Conservation (phyloP, 2,888 invertebrate genomes). For the Malthinus flaveolus region DNA sequence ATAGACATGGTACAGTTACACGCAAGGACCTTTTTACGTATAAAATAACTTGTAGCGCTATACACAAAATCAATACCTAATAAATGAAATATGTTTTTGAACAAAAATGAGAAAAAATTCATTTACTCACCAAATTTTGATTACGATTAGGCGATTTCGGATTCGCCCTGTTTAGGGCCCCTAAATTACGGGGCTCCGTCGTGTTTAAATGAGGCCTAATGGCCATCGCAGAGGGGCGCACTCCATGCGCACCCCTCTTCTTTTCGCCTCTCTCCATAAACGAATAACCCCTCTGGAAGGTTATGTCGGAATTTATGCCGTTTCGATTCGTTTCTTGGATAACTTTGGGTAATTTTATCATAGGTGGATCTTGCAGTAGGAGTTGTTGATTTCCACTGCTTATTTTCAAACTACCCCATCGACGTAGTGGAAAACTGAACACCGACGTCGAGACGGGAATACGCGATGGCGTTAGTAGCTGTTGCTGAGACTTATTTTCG, state of each 20-base stretch:
- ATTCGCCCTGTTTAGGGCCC: conserved; percentile 46
- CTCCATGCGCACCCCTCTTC: conserved; percentile 58
- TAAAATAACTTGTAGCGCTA: no score
- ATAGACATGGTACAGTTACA: no score
- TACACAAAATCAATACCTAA: no score
- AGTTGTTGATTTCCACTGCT: no score
- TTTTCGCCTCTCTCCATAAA: conserved; percentile 49
- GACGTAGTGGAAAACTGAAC: conserved; percentile 56
- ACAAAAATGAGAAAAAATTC: not conserved
- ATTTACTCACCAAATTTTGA: conserved; percentile 59
- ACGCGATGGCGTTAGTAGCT: conserved; percentile 18
- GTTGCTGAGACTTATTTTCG: conserved; percentile 2
- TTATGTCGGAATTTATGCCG: not conserved
- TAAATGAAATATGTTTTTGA: no score
- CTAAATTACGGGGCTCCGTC: conserved; percentile 61
- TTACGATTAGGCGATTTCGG: conserved; percentile 53
- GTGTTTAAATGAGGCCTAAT: conserved; percentile 61
- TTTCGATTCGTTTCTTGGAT: conserved; percentile 10
- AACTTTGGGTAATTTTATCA: not conserved
- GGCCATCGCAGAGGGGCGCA: conserved; percentile 49
- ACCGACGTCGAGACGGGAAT: conserved; percentile 18
- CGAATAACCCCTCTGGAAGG: conserved; percentile 45
- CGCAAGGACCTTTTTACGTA: no score
- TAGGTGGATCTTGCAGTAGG: conserved; percentile 10
- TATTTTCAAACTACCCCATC: conserved; percentile 66